Base-by-base conservation (phyloP, 2,113 vertebrate genomes). In the Riparia riparia region DNA sequence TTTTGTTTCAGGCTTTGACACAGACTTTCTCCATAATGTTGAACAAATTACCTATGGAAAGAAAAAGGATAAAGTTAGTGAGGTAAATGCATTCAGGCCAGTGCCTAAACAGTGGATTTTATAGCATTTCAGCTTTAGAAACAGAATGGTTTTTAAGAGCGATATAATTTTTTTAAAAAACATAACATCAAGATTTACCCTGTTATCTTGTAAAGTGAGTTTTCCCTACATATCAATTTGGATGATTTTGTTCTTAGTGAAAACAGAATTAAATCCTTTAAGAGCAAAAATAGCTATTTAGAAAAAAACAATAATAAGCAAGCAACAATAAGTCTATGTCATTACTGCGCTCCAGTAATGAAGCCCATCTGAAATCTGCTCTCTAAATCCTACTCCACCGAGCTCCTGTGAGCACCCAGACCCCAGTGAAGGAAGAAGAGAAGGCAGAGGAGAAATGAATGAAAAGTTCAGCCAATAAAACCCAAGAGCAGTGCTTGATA, bases 241-340 rank as follows among this genome's bases (percentile, higher is more conserved):
- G 21, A 74, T 72, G 4, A 79, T 53, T 91, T 94, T 42, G 2
- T 78, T 82, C 49, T 64, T 71, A 51, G 25, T 68, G 41, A 93
- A 87, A 93, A 8, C 37, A 76, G 80, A 91, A 93, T 73, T 49
- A 76, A 95, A 80, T 76, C 34, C 32, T 89, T 87, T 28, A 56
- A 82, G 21, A 72, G 37, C 34, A 88, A 73, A 94, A 90, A 54
- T 9, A 86, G 39, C 45, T 77, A 37, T 64, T 82, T 72, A 56
- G 51, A 2, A 34, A 56, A 58, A 71, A n/a, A 45, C 42, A 79
- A 25, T 8, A 82, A 47, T 14, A 49, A 53, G 25, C 11, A 54
- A 49, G 17, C 6, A 76, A 34, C 37, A 83, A 8, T 82, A 80
- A 54, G 3, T 71, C 21, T 42, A 24, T 87, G 57, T 37, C 49